Base-by-base conservation (phyloP, 2,797 vertebrate species). In the Neopelma chrysocephalum region DNA sequence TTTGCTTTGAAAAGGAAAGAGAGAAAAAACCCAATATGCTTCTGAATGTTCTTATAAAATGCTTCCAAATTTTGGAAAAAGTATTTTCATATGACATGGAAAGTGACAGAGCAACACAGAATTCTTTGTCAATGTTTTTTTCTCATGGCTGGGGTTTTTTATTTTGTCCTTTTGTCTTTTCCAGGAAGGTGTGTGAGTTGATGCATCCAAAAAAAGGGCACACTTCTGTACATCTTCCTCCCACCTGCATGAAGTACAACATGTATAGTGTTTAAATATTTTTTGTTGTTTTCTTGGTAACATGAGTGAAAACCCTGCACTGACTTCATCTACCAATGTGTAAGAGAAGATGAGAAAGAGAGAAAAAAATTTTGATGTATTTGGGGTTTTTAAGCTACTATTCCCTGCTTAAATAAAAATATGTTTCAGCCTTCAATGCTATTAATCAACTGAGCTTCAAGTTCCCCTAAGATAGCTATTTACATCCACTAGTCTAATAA, bases 1-100 rank as follows among this genome's bases (percentile, higher is more conserved):
- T 97, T 97, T 98, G 87, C 96, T 97, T 97, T 97, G 92, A 95
- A 97, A 95, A 96, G 75, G 91, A 88, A 93, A 87, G 92, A 77
- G 40, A 64, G 90, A 69, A 95, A 79, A 40, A 76, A 34, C 0
- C 5, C 58, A 90, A 94, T 80, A 91, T 92, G 87, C 88, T 87
- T 94, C 96, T 97, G 92, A 93, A 94, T 78, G 85, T 91, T 96
- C 71, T 97, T 91, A 94, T 31, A 54, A 97, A 95, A 96, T 95
- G 61, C 75, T 97, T 97, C 94, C 93, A 97, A 81, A 97, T 88
- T 96, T 96, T 93, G 91, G 80, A 92, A 81, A 61, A 96, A 95
- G 38, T 94, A 91, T 97, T 96, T 97, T 96, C 91, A 93, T 91
- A 84, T 89, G 83, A 96, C 43, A 27, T 87, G 73, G 76, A 89